These are phyloP conservation scores for Amphipoea oculea DNA, from an alignment of 2,888 invertebrate genomes.

Conservation along the genomic window DNA sequence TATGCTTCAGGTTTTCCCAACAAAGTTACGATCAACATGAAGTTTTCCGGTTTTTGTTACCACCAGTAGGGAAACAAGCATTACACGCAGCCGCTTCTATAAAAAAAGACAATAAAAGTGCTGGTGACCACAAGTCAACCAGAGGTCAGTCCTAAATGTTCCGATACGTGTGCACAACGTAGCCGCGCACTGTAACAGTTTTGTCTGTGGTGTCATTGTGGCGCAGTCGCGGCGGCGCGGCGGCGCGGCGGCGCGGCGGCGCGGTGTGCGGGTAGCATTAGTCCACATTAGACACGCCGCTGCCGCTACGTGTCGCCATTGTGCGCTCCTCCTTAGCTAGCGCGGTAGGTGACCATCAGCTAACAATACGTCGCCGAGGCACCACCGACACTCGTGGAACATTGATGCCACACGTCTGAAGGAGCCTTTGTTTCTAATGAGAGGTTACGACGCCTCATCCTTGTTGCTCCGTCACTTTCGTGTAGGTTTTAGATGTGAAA, in stretches of 20 bases:
- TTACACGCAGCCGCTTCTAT: background rate
- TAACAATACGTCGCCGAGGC: constrained; percentile 45
- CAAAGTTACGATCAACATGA: background rate
- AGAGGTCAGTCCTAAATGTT: background rate
- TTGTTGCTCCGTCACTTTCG: constrained; percentile 12
- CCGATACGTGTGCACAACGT: constrained; percentile 40
- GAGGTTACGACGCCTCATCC: constrained; percentile 14
- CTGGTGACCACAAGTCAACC: no score
- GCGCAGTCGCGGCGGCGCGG: constrained; percentile 30
- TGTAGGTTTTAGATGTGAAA: background rate
- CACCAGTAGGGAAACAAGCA: background rate
- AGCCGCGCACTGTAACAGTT: constrained; percentile 59
- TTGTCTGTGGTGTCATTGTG: constrained; percentile 73
- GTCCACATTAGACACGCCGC: constrained; percentile 84
- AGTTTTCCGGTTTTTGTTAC: background rate
- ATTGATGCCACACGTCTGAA: constrained; percentile 29
- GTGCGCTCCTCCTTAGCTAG: constrained; percentile 46
- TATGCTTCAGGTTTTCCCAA: background rate
- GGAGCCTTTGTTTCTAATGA: constrained; percentile 36
- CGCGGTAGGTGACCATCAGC: constrained; percentile 60
- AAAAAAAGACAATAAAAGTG: no score
- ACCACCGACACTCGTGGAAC: constrained; percentile 24
- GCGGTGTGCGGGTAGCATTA: constrained; percentile 76
- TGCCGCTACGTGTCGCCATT: constrained; percentile 72
- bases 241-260: no score